Evolutionary conservation across 2,113 vertebrate species (phyloP), one percentile per base, ranked within the genome.

Genomic region (Colius striatus): DNA sequence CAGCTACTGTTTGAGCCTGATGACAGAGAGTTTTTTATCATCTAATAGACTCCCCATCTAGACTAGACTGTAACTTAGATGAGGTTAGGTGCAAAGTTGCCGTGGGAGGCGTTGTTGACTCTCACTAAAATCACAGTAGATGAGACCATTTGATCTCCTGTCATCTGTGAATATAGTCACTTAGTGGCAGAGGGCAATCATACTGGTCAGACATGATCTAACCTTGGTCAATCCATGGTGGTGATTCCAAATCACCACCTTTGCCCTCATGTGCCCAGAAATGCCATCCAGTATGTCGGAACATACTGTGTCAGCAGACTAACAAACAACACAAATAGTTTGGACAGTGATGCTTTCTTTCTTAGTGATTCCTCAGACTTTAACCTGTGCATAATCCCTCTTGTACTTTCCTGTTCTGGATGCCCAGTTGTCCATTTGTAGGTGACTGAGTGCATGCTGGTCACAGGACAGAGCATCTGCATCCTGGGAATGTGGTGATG

Each of bases 401-500:
- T 78, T 32, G 22, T 48, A 38, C 51, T 73, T 16, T 62, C 53
- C 51, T 87, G 73, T 89, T 84, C 36, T 92, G 77, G 36, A 6
- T 89, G 38, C 29, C 21, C 25, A 23, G 10, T 34, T 89, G 45
- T 63, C 81, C 66, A 38, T 71, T 18, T 89, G 41, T 32, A 68
- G 62, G 54, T 83, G 81, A 63, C 5, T 18, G 45, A 70, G 41
- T 55, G 15, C 15, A 5, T 75, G 66, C 57, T 51, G 4, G 71
- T 95, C 95, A 91, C 55, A 79, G 85, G 92, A 77, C 76, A 36
- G 72, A 91, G 67, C 75, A 88, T 54, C 85, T 83, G 72, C 29
- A 5, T 73, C 48, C 79, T 70, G 50, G 85, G 90, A 95, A 90
- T 88, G 60, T 74, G 75, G 16, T 91, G 54, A 70, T 90, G 67